Conservation (phyloP, 2,888 invertebrate species). For the Ceratothoa steindachneri region DNA sequence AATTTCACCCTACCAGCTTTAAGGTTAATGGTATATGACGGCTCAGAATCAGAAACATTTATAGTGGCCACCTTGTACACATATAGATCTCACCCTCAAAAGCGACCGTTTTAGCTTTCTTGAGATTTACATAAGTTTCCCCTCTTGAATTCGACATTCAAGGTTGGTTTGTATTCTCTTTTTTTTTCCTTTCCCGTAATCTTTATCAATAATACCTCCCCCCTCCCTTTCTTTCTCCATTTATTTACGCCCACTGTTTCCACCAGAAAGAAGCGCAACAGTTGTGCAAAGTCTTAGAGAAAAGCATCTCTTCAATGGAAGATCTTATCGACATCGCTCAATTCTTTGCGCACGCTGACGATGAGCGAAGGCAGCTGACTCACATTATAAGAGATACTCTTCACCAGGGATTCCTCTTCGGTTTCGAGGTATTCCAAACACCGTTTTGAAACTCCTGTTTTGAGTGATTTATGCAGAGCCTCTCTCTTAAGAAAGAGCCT, state of each 20-base stretch:
- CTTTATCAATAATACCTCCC: no score
- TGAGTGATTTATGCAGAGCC: no score
- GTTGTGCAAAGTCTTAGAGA: background rate
- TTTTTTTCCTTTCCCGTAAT: no score
- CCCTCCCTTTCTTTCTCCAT: no score
- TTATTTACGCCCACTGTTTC: no score
- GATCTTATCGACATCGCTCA: background rate
- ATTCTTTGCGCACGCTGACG: background rate
- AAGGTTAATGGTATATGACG: background rate
- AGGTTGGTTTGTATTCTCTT: no score
- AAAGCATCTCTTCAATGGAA: background rate
- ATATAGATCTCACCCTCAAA: no score
- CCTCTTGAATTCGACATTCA: no score
- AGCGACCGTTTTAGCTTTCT: no score
- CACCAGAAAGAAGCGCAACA: background rate
- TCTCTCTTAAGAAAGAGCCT: no score
- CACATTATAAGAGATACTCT: background rate
- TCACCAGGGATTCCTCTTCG: background rate
- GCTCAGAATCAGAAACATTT: background rate
- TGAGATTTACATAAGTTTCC: no score
- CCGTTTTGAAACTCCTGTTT: no score
- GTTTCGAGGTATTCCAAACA: background rate
- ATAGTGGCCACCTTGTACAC: background rate
- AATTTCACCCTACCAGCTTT: background rate
- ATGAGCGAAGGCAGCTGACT: background rate